Percentiles rank a stretch among this genome's conserved stretches.
Conservation (phyloP, 2,888 invertebrate species). For the Lysandra coridon region DNA sequence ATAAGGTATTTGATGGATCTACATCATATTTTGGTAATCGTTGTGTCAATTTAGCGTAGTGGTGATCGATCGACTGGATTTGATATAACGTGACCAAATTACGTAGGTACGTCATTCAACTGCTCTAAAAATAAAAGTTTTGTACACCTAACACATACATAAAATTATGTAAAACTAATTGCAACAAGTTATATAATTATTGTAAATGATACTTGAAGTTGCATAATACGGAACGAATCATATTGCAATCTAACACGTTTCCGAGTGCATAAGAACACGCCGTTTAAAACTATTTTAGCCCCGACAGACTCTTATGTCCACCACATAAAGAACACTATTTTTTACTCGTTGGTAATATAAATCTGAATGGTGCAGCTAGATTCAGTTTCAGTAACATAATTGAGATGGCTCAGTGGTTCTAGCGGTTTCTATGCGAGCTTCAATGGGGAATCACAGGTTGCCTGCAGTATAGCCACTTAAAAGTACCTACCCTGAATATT, state of each 20-base stretch:
- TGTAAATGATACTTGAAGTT: background rate
- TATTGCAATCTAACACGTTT: constrained; percentile 14
- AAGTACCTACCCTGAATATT: background rate
- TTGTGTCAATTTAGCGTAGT: no score
- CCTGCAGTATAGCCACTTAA: background rate
- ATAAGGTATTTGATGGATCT: no score
- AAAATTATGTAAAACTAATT: background rate
- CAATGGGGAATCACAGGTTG: background rate
- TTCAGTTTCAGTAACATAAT: constrained; percentile 19
- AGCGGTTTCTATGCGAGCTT: background rate
- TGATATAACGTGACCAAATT: background rate
- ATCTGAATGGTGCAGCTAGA: background rate
- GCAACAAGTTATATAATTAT: constrained; percentile 18
- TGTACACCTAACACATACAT: background rate
- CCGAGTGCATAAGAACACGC: constrained; percentile 12
- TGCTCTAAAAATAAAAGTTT: background rate
- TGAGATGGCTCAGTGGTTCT: constrained; percentile 6
- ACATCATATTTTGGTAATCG: no score
- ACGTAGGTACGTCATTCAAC: background rate
- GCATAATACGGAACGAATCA: constrained; percentile 26
- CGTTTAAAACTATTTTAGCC: background rate
- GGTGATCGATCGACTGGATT: no score
- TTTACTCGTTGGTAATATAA: background rate
- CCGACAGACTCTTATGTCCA: background rate
- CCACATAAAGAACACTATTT: background rate